Conservation (phyloP, 2,113 vertebrate genomes). For the Rattus rattus region DNA sequence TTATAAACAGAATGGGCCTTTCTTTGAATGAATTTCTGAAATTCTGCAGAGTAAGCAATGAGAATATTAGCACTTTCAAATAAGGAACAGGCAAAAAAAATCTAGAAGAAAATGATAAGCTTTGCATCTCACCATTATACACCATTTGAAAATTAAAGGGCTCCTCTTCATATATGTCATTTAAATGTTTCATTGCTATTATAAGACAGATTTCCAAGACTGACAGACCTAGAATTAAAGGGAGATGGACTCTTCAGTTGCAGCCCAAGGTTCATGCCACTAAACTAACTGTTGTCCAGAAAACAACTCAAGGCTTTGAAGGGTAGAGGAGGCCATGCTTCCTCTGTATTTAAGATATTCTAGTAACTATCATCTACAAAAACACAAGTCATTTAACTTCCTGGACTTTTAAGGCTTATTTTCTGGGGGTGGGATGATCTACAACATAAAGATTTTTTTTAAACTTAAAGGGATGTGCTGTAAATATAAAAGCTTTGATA, state of each 20-base stretch:
- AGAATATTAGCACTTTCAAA: background rate
- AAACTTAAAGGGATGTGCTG: background rate
- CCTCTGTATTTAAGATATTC: background rate
- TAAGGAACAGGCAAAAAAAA: background rate
- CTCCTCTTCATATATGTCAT: constrained; percentile 95
- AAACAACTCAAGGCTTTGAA: background rate
- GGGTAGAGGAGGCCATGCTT: background rate
- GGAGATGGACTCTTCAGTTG: constrained; percentile 14
- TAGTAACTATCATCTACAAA: background rate
- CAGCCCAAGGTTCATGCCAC: background rate
- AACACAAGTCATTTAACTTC: background rate
- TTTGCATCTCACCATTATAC: constrained; percentile 92
- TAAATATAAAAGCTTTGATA: background rate
- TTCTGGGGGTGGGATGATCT: background rate
- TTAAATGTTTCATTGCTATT: constrained; percentile 98
- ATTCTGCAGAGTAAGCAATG: constrained; percentile 87
- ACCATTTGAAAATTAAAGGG: constrained; percentile 99
- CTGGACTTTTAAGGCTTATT: background rate
- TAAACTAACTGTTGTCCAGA: constrained; percentile 32
- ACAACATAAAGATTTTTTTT: constrained; percentile 9
- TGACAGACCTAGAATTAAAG: constrained; percentile 91
- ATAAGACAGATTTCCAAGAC: constrained; percentile 96
- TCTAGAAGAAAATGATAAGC: background rate
- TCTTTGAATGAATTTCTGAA: constrained; percentile 97
- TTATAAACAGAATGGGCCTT: constrained; percentile 95